Evolutionary conservation across 2,113 vertebrate species (phyloP).

Genomic region (Porphyrio hochstetteri): DNA sequence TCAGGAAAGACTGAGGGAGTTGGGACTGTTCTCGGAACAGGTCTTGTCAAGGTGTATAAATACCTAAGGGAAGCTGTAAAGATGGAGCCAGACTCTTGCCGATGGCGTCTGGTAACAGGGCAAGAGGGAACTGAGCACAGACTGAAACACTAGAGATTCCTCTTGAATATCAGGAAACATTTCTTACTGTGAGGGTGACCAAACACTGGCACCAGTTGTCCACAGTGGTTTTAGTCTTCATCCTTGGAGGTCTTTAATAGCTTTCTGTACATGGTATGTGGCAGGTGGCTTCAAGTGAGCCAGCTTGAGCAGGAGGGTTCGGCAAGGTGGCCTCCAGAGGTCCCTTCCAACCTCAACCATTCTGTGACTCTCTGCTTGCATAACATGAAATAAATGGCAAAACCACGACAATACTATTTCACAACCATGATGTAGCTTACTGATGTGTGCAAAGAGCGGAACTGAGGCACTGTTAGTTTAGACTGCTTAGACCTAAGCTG

Average conservation of each 20-base stretch:
- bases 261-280: neutral
- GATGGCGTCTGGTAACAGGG: neutral
- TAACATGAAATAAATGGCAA: neutral
- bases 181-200: neutral
- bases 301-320: neutral
- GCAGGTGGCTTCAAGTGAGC: neutral
- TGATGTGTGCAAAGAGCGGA: neutral
- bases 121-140: neutral
- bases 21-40: neutral
- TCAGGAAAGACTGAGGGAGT: neutral
- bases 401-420: neutral
- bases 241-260: neutral
- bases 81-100: neutral
- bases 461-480: neutral
- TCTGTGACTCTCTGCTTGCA: neutral
- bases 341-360: neutral
- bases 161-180: neutral
- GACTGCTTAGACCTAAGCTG: neutral
- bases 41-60: too few species aligned
- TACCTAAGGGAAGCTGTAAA: neutral
- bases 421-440: accelerated
- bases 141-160: neutral
- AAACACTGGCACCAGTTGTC: neutral
- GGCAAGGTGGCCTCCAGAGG: neutral
- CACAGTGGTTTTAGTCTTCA: neutral